Base-by-base conservation (phyloP, 2,888 invertebrate species). In the Meandrusa payeni region DNA sequence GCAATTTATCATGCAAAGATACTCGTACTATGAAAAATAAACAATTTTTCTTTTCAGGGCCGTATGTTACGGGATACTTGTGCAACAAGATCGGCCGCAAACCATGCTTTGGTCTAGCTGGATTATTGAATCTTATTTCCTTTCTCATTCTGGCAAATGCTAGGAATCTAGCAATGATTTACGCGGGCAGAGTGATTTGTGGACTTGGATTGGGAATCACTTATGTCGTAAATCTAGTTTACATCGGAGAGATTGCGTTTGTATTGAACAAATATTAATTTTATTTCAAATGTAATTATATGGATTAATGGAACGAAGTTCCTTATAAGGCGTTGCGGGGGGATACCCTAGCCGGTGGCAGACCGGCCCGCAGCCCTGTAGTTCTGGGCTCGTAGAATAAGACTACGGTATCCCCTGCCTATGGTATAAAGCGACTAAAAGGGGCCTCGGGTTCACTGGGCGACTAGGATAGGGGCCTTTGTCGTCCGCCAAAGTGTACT, bases 211-310 rank as follows among this genome's bases (percentile, higher is more conserved):
- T 43, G 41, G 58, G 62, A 0, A 56, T 57, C 11, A 54, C 57
- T 2, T 47, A 40, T 1, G 55, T 66, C 2, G 45, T 48, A n/a
- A 59, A 52, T 29, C 38, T 64, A 1, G 59, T 69, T 1, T 68
- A 68, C n/a, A 50, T 68, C 6, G 67, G 68, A 1, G 69, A 69
- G 45, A 64, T 69, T 7, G 59, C 66, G 69, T 22, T 22, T n/a
- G 22, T 6, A 6, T 2, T 22, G 6, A 22, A n/a, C 6, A 4
- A 5, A 22, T 2, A 2, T 5, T 22, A 22, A 22, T 22, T 22
- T 22, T 11, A 2, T 10, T 3, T 9, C 15, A 3, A 15, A 15
- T n/a, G n/a, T n/a, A n/a, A n/a, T n/a, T n/a, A n/a, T n/a, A n/a
- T n/a, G n/a, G n/a, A n/a, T n/a, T n/a, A n/a, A n/a, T n/a, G n/a